These are phyloP conservation scores for Amphimedon queenslandica DNA, from an alignment of 37 sponge, comb jelly and placozoan genomes.

Conservation along the genomic window DNA sequence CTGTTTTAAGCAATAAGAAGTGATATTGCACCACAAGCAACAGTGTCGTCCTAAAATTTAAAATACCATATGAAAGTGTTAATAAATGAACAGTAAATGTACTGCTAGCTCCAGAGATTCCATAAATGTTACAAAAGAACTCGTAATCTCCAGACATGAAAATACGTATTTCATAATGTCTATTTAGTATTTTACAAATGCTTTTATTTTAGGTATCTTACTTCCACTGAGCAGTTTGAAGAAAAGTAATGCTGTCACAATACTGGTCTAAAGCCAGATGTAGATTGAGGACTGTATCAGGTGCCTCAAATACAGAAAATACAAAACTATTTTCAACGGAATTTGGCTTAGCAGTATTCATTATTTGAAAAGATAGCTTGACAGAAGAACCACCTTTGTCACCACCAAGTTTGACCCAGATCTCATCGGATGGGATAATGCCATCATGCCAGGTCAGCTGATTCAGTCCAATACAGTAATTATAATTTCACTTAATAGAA, in stretches of 20 bases:
- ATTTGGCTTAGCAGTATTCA: too few relatives aligned
- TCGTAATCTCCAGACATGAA: slow-evolving; percentile 41
- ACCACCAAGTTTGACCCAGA: too few relatives aligned
- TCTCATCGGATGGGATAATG: too few relatives aligned
- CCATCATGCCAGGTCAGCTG: too few relatives aligned
- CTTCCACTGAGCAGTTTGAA: slow-evolving; percentile 23
- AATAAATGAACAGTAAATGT: neutral
- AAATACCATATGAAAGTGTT: neutral
- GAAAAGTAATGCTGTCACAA: slow-evolving; percentile 4
- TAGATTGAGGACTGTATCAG: too few relatives aligned
- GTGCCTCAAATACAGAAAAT: too few relatives aligned
- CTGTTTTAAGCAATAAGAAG: neutral
- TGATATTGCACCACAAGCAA: slow-evolving; percentile 27
- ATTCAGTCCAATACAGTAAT: too few relatives aligned
- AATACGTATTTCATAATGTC: slow-evolving; percentile 7
- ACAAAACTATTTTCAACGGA: too few relatives aligned
- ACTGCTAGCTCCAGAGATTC: slow-evolving; percentile 34
- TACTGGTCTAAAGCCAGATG: slow-evolving; percentile 24
- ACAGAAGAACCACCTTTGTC: too few relatives aligned
- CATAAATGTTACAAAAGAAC: slow-evolving; percentile 27
- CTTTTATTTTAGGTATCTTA: neutral
- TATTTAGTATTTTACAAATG: slow-evolving; percentile 6
- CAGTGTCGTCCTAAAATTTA: slow-evolving; percentile 19
- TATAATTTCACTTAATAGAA: too few relatives aligned
- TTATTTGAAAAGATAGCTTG: too few relatives aligned